Conservation (phyloP, 2,797 vertebrate species). For the Gallinago nigripennis region DNA sequence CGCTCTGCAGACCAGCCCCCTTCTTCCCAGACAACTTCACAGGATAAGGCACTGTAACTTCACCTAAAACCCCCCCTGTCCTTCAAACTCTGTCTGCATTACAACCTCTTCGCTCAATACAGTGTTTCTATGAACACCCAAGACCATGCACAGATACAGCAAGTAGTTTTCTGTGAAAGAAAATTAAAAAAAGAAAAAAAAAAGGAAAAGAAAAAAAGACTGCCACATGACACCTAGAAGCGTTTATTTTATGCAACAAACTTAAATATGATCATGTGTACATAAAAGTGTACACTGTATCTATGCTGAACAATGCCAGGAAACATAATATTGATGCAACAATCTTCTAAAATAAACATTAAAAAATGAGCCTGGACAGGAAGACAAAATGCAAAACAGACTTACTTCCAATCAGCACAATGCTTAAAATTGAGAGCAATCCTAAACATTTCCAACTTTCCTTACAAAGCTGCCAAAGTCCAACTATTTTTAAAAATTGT, state of each 20-base stretch:
- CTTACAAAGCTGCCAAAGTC: conserved; percentile 83
- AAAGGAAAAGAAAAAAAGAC: conserved; percentile 19
- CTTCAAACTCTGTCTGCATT: neutral
- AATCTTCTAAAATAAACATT: conserved; percentile 78
- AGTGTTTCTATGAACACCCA: neutral
- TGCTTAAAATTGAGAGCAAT: conserved; percentile 75
- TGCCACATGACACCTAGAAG: conserved; percentile 84
- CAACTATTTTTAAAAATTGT: conserved; percentile 77
- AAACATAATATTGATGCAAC: conserved; percentile 80
- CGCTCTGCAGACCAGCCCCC: neutral
- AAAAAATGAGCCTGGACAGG: conserved; percentile 84
- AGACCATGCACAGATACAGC: neutral
- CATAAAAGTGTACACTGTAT: conserved; percentile 80
- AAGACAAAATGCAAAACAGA: conserved; percentile 86
- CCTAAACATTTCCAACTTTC: conserved; percentile 77
- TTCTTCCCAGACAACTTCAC: neutral
- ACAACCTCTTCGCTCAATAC: neutral
- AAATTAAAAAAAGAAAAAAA: neutral
- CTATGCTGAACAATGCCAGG: conserved; percentile 86
- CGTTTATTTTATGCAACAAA: conserved; percentile 91
- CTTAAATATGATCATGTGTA: conserved; percentile 86
- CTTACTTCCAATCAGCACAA: conserved; percentile 83
- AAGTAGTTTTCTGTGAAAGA: neutral
- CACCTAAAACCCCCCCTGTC: neutral
- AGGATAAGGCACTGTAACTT: neutral